phyloP scores from a whole-genome alignment of 2,113 vertebrate genomes.

The Chinchilla lanigera region DNA sequence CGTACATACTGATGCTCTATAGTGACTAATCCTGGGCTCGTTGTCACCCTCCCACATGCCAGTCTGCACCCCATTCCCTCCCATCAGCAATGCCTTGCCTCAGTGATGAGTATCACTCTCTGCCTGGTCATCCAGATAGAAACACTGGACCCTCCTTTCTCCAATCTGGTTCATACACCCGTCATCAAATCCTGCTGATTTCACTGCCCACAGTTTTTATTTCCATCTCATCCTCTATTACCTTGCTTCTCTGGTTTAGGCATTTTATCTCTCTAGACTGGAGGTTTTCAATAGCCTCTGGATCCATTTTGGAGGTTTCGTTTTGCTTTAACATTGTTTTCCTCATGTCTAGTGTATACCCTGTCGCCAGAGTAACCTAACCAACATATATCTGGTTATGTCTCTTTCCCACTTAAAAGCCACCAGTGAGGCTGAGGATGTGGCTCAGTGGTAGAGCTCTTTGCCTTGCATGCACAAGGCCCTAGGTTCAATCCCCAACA shows the following conservation, averaged over 20 bases:
- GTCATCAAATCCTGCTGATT: background rate
- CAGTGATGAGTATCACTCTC: background rate
- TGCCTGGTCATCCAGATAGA: background rate
- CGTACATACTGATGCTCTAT: background rate
- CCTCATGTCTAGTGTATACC: background rate
- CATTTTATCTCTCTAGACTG: background rate
- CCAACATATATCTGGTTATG: background rate
- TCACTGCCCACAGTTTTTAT: background rate
- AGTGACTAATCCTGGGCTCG: background rate
- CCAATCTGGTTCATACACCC: background rate
- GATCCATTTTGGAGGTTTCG: too few species aligned
- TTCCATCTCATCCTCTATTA: background rate
- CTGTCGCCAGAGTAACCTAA: background rate
- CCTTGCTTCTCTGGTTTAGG: background rate
- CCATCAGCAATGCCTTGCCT: background rate
- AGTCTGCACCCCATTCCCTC: background rate
- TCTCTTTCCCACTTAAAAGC: background rate
- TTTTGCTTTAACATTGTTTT: background rate
- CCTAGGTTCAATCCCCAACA: too few species aligned
- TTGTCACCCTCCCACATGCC: background rate
- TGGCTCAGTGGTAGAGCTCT: too few species aligned
- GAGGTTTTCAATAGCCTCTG: background rate
- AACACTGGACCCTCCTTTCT: background rate
- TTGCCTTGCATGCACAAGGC: too few species aligned
- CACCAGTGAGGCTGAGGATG: background rate